phyloP scores from a whole-genome alignment of 2,888 invertebrate genomes.

The Lamproptera curius region DNA sequence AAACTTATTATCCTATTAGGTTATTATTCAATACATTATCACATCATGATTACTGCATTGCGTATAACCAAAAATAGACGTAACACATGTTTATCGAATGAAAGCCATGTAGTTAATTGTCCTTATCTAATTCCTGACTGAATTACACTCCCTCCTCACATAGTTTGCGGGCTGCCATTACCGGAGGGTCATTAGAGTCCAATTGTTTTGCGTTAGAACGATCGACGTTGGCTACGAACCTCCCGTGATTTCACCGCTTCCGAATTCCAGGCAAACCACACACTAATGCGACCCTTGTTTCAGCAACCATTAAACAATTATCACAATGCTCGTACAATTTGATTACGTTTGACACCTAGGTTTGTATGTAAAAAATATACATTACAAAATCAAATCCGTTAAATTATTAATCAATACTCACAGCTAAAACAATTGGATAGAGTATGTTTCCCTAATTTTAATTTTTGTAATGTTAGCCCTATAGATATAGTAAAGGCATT shows the following conservation, averaged over 20 bases:
- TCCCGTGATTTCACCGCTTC: conserved; percentile 34
- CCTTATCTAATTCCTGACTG: conserved; percentile 19
- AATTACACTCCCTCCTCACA: conserved; percentile 24
- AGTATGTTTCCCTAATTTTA: no score
- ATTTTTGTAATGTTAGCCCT: no score
- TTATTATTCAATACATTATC: no score
- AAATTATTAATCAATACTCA: no score
- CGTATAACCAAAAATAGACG: background rate
- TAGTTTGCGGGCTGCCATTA: conserved; percentile 29
- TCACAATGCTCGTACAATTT: conserved; percentile 19
- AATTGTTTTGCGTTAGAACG: conserved; percentile 57
- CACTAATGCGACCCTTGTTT: conserved; percentile 69
- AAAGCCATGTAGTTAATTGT: conserved; percentile 13
- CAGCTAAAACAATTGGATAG: no score
- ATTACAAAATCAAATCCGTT: no score
- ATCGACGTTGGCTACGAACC: conserved; percentile 38
- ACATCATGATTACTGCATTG: no score
- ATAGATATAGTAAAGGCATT: no score
- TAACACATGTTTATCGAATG: conserved; percentile 4
- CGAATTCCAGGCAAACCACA: conserved; percentile 51
- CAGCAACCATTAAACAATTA: conserved; percentile 47
- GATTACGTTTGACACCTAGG: no score
- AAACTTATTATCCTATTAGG: no score
- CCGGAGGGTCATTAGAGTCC: conserved; percentile 51
- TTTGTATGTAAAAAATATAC: no score